Evolutionary conservation across 2,797 vertebrate genomes (phyloP), one percentile per base, ranked within the genome.

Genomic region (Oryzias dopingdopingensis): DNA sequence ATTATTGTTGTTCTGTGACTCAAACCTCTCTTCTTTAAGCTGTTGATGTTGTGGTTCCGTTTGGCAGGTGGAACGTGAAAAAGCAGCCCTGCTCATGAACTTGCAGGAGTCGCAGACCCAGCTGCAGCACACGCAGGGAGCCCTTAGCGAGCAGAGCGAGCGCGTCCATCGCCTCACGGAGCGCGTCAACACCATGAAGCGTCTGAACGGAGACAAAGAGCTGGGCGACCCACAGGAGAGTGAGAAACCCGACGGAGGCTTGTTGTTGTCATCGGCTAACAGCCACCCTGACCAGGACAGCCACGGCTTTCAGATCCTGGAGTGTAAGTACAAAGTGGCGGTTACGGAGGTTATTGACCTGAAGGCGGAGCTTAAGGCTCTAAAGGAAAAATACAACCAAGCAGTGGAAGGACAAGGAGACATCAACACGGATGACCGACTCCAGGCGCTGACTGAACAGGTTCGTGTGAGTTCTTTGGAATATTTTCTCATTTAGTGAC

Each of bases 371-470:
- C 94, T 99, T 65, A 99, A 99, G 85, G 93, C 86, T 71, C 91
- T 99, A 79, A 98, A 98, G 88, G 96, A 98, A 82, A 98, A 97
- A 83, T 96, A 95, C 56, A 99, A 98, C 83, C 94, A 96, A 68
- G 93, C 91, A 0, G 90, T 96, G 70, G 97, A 98, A 86, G 93
- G 84, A 50, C 94, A 95, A 74, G 94, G 92, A 0, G 95, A 98
- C 64, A 75, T 82, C 65, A 94, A 92, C 70, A 91, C 91, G 15
- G 94, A 98, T 57, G 93, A 90, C 60, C 91, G 92, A 74, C 90
- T 94, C 56, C 93, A 93, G 56, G 84, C 86, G 0, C 91, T 96
- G 0, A 91, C 89, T 0, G 94, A 95, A 51, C 94, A 96, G 88
- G 94, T 96, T 72, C 4, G 23, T 61, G 6, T 2, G 5, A 17